phyloP scores from a whole-genome alignment of 2,888 invertebrate genomes.

The Euproctis similis region DNA sequence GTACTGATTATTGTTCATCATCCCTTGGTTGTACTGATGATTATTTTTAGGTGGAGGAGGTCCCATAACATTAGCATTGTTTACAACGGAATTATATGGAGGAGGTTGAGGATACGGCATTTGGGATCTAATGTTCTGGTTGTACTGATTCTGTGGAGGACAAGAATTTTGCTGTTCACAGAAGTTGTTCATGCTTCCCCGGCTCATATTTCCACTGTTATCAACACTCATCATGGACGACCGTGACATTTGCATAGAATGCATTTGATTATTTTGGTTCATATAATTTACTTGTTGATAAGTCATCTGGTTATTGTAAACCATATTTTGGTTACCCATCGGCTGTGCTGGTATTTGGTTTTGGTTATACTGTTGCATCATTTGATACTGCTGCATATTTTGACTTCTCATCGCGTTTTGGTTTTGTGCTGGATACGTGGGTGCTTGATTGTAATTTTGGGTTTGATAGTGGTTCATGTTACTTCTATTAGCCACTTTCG shows the following conservation, averaged over 20 bases:
- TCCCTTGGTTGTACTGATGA: constrained; percentile 65
- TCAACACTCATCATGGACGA: constrained; percentile 69
- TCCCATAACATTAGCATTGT: constrained; percentile 62
- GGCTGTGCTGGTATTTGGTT: constrained; percentile 45
- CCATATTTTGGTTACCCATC: constrained; percentile 47
- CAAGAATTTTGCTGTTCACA: constrained; percentile 50
- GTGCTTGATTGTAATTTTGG: constrained; percentile 51
- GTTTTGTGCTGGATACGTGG: constrained; percentile 50
- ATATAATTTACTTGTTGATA: constrained; percentile 51
- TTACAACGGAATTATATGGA: constrained; percentile 58
- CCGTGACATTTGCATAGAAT: constrained; percentile 62
- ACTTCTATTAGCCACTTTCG: constrained; percentile 50
- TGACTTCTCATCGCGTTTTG: constrained; percentile 50
- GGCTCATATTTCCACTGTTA: constrained; percentile 58
- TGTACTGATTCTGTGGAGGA: constrained; percentile 48
- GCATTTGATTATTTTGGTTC: constrained; percentile 51
- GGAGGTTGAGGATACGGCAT: constrained; percentile 52
- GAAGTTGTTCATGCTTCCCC: constrained; percentile 56
- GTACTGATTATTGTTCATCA: constrained; percentile 69
- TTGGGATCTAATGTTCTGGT: constrained; percentile 43
- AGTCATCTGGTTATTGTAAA: constrained; percentile 50
- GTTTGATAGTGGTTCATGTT: constrained; percentile 57
- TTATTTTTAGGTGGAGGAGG: constrained; percentile 68
- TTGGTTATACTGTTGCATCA: constrained; percentile 57
- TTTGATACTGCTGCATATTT: constrained; percentile 57